Conservation (phyloP, 2,797 vertebrate species). For the Clarias laeviceps region DNA sequence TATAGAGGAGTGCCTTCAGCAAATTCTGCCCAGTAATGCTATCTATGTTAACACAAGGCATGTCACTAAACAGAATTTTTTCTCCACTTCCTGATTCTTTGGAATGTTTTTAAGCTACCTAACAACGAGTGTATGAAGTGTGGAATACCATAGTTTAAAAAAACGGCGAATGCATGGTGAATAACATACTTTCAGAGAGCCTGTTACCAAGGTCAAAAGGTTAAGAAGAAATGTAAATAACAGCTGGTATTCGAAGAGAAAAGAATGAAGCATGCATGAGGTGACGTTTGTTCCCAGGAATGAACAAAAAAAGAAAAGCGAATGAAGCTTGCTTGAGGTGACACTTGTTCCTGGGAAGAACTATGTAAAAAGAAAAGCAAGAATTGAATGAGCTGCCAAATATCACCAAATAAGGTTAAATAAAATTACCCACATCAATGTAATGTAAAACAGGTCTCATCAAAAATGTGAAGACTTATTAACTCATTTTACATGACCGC, state of each 20-base stretch:
- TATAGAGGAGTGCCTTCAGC: neutral
- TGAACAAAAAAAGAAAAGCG: neutral
- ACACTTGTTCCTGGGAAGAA: neutral
- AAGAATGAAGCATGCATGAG: neutral
- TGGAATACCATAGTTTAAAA: no score
- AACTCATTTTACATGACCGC: neutral
- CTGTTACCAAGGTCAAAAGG: slow-evolving; percentile 8
- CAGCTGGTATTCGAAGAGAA: neutral
- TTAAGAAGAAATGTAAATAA: slow-evolving; percentile 17
- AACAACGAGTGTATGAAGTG: neutral
- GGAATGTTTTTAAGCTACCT: neutral
- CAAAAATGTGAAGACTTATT: neutral
- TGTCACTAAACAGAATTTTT: neutral
- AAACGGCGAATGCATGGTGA: neutral
- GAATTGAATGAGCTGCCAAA: neutral
- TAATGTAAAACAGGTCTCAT: neutral
- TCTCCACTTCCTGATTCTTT: slow-evolving; percentile 15
- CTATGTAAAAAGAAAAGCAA: neutral
- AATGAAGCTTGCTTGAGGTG: neutral
- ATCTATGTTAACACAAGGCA: neutral
- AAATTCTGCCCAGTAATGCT: slow-evolving; percentile 38
- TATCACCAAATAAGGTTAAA: neutral
- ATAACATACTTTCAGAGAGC: neutral
- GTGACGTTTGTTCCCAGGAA: neutral
- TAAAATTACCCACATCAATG: neutral